Evolutionary conservation across 1,140 invertebrate species (phyloP).

Genomic region (Apis dorsata): DNA sequence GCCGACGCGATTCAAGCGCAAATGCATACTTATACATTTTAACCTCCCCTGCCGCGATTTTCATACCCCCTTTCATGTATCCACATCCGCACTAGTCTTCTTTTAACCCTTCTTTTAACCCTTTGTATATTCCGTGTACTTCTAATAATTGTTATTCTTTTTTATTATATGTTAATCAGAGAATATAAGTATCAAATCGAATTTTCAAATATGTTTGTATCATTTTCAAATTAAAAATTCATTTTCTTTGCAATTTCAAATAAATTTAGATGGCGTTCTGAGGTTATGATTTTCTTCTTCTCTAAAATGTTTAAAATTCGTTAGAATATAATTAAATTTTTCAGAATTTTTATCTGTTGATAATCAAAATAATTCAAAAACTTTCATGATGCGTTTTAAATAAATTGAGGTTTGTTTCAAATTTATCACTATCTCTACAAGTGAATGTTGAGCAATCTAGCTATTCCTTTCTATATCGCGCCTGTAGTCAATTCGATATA

Average conservation of each 20-base stretch:
- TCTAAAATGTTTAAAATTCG: not conserved
- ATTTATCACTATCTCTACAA: not conserved
- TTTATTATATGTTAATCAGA: not conserved
- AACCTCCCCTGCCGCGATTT: conserved; percentile 18
- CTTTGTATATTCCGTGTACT: not conserved
- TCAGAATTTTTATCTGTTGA: not conserved
- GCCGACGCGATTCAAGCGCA: conserved; percentile 57
- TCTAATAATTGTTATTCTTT: not conserved
- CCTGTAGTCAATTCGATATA: not conserved
- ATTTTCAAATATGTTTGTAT: not conserved
- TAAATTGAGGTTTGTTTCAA: too few species aligned
- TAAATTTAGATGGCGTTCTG: not conserved
- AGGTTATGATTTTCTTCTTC: not conserved
- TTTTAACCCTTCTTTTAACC: conserved; percentile 4
- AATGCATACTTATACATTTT: conserved; percentile 52
- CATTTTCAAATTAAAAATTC: too few species aligned
- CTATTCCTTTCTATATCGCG: not conserved
- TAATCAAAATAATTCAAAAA: not conserved
- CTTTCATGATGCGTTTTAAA: not conserved
- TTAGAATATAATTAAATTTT: not conserved
- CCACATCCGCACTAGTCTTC: conserved; percentile 44
- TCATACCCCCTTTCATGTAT: conserved; percentile 41
- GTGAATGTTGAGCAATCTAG: not conserved
- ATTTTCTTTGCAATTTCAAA: not conserved
- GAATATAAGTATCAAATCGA: not conserved